Conservation (phyloP, 2,888 invertebrate genomes). For the Tipula confusa region DNA sequence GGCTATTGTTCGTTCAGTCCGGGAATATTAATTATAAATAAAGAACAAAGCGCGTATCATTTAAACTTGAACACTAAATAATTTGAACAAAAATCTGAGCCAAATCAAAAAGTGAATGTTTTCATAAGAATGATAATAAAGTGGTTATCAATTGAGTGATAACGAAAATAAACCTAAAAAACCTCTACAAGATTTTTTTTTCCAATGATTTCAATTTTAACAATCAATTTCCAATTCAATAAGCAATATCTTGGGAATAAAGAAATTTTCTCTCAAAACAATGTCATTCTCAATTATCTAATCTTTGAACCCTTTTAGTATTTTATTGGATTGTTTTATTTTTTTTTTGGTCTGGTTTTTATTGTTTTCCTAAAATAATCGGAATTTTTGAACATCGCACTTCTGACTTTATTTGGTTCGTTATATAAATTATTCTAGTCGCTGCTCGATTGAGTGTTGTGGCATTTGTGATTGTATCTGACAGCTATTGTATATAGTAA, state of each 20-base stretch:
- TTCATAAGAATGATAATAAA: neutral
- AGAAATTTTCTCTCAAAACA: neutral
- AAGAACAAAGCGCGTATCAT: neutral
- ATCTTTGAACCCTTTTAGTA: slow-evolving; percentile 28
- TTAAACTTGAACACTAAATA: neutral
- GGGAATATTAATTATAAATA: too few relatives aligned
- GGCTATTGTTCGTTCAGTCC: too few relatives aligned
- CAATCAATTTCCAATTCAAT: slow-evolving; percentile 25
- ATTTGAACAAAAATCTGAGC: neutral
- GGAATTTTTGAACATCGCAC: neutral
- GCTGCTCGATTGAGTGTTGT: too few relatives aligned
- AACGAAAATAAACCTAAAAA: neutral
- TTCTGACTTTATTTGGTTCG: neutral
- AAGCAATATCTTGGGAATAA: neutral
- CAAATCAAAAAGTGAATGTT: neutral
- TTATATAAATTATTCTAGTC: too few relatives aligned
- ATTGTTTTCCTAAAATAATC: neutral
- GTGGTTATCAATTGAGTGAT: neutral
- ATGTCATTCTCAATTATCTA: slow-evolving; percentile 26
- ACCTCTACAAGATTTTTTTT: neutral
- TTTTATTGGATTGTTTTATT: neutral
- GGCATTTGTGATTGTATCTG: too few relatives aligned
- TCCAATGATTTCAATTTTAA: neutral
- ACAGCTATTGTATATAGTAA: too few relatives aligned
- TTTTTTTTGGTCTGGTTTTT: neutral